Evolutionary conservation across 1,140 invertebrate species (phyloP), one percentile per base, ranked within the genome.

Genomic region (Bombus impatiens): DNA sequence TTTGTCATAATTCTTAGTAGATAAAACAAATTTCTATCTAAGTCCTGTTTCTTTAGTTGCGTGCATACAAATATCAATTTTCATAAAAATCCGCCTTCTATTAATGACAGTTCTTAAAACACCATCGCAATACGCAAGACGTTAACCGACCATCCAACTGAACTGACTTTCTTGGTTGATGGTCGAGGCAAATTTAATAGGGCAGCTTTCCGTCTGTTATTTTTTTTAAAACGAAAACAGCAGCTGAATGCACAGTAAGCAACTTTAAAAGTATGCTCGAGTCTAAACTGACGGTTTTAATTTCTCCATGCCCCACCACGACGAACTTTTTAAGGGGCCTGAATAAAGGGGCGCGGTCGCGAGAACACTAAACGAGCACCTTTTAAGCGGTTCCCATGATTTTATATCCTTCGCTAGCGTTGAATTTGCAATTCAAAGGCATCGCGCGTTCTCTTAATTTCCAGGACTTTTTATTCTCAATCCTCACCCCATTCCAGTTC

Each of bases 331-430:
- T 68, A 57, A 78, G 47, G 65, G 12, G 22, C 3, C 77, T 67
- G 77, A 78, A 67, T 78, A 35, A 6, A 78, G 5, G 37, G 28
- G 76, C 18, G 62, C 59, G 18, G 77, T 25, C 10, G n/a, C 40
- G 42, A 47, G 8, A 68, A 79, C 78, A 67, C 42, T 79, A 68
- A 68, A 79, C 78, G 79, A 82, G 68, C 79, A 72, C 18, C 67
- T 74, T 82, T 72, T 44, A 74, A 82, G 35, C 68, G 79, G n/a
- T 32, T 82, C n/a, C 44, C 28, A n/a, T 68, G 35, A 82, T 72
- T 71, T 74, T 57, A 72, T 53, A 68, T 74, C 67, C 9, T 53
- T 68, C 8, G 18, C n/a, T 28, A 28, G 76, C 57, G 37, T 13
- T 53, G 53, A 59, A 71, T 82, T 68, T 71, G 70, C 72, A 84